Conservation (phyloP, 2,888 invertebrate genomes). For the Himalopsyche kuldschensis region DNA sequence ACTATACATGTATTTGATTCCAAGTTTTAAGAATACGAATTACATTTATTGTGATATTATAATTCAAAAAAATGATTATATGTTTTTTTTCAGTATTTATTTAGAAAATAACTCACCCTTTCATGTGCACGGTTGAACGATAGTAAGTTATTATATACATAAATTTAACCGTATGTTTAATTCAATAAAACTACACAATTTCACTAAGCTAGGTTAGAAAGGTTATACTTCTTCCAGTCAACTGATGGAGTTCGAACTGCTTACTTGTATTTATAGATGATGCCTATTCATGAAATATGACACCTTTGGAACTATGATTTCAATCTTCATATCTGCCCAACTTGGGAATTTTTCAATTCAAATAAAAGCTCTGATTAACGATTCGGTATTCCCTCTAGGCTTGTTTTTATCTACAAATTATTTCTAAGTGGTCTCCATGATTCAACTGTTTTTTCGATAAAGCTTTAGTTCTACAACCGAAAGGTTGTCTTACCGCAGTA, state of each 20-base stretch:
- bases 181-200: background rate
- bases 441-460: slow-evolving; percentile 5
- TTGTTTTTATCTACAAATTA: slow-evolving; percentile 19
- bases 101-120: too few species aligned
- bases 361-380: slow-evolving; percentile 20
- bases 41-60: too few species aligned
- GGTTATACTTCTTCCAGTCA: background rate
- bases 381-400: background rate
- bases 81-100: too few species aligned
- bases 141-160: too few species aligned
- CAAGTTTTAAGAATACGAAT: too few species aligned
- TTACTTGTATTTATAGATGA: slow-evolving; percentile 5
- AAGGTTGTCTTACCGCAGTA: too few species aligned
- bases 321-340: slow-evolving; percentile 23
- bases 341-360: slow-evolving; percentile 20
- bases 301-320: slow-evolving; percentile 13
- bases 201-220: background rate
- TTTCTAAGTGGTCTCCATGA: slow-evolving; percentile 21
- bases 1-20: too few species aligned
- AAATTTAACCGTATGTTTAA: too few species aligned
- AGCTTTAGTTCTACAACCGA: background rate
- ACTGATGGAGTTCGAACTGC: background rate
- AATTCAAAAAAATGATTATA: too few species aligned
- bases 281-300: slow-evolving; percentile 1
- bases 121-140: too few species aligned